These are phyloP conservation scores for Rissa tridactyla DNA, from an alignment of 2,113 vertebrate species.

Conservation along the genomic window DNA sequence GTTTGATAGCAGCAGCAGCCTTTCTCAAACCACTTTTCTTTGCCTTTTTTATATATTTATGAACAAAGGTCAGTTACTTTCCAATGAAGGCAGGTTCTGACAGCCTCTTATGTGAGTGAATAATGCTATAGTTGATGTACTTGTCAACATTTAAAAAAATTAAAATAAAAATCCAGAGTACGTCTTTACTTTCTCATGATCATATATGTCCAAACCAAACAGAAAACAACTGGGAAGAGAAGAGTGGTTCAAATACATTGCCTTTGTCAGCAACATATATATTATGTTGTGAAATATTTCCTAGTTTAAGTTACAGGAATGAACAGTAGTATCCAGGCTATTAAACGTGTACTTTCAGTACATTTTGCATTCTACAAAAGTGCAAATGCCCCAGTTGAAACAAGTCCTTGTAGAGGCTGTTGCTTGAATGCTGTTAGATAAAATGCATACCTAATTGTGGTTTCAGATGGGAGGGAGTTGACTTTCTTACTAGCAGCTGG, in stretches of 20 bases:
- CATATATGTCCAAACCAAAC: background rate
- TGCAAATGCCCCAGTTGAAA: background rate
- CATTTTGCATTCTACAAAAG: background rate
- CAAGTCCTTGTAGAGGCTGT: background rate
- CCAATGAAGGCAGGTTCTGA: slow-evolving; percentile 65
- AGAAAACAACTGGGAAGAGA: background rate
- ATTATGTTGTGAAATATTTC: background rate
- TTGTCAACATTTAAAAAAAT: slow-evolving; percentile 42
- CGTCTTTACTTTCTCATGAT: slow-evolving; percentile 28
- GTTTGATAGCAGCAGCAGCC: background rate
- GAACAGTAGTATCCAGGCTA: background rate
- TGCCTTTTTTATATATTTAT: slow-evolving; percentile 68
- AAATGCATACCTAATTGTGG: background rate
- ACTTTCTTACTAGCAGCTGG: background rate
- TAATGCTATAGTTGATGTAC: slow-evolving; percentile 59
- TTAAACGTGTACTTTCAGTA: background rate
- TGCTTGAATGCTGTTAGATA: background rate
- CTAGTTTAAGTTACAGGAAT: background rate
- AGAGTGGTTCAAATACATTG: background rate
- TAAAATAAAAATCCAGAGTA: background rate
- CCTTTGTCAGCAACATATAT: background rate
- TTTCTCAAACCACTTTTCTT: slow-evolving; percentile 23
- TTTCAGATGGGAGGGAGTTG: background rate
- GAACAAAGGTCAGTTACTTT: slow-evolving; percentile 75
- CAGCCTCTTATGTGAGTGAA: slow-evolving; percentile 69